Base-by-base conservation (phyloP, 2,797 vertebrate species). In the Phyllotis vaccarum region DNA sequence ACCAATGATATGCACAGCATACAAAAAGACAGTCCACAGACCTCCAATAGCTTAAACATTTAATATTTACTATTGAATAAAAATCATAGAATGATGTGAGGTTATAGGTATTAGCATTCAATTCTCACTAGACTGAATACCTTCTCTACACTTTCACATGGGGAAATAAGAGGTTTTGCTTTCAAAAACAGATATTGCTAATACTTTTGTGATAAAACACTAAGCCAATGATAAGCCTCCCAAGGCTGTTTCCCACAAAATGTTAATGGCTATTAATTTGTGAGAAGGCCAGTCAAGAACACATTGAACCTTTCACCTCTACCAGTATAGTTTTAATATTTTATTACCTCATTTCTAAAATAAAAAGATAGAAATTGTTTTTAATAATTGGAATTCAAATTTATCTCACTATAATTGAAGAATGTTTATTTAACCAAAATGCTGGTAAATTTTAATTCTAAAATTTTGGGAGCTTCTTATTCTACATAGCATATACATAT, bases 31-130 rank as follows among this genome's bases (percentile, higher is more conserved):
- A 49, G 5, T 49, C 46, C 46, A 49, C 46, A 5, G 46, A 52
- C 24, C 29, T 56, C 7, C 90, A 17, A 49, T 49, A 75, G 43
- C 86, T 46, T 88, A 34, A 46, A 94, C 29, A 72, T 52, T 82
- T 96, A 85, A 13, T 29, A 70, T 88, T 29, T 13, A 37, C 21
- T 93, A 96, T 94, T n/a, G 97, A 94, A 40, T 12, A 94, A 95
- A 95, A 27, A 2, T 62, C 22, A 34, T 29, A 97, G 92, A 96
- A 79, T 60, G n/a, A 90, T 78, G 37, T 29, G 80, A 82, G 49
- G 22, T 85, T 86, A 56, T 62, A 74, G 43, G 54, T 43, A 12
- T 76, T 27, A 54, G 37, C 43, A 19, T 82, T 80, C n/a, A 40
- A 58, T 95, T 92, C 8, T 91, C 24, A 22, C 2, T 40, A 24